phyloP scores from a whole-genome alignment of 2,797 vertebrate genomes.

The Lithobates sylvaticus region DNA sequence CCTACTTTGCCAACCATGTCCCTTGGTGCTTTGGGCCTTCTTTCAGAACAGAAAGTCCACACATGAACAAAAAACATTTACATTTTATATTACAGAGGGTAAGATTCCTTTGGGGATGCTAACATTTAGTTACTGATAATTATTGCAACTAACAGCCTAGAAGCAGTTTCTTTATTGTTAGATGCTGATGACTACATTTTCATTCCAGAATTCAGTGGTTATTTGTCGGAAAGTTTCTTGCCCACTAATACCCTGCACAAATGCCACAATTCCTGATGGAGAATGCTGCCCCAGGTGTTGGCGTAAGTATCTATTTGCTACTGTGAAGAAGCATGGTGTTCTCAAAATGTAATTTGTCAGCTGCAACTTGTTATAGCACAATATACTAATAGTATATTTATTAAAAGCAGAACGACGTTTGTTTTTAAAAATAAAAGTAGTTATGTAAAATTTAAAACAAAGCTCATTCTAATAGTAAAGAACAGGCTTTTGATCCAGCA shows the following conservation, averaged over 20 bases:
- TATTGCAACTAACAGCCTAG: no score
- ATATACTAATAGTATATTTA: not conserved
- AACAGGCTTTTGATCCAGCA: not conserved
- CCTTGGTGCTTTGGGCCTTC: no score
- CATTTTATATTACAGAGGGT: no score
- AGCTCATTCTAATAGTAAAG: not conserved
- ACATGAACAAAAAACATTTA: no score
- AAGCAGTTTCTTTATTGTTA: no score
- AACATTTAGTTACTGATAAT: no score
- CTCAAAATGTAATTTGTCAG: not conserved
- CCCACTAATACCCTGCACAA: constrained; percentile 93
- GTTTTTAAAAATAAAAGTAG: not conserved
- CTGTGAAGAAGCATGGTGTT: not conserved
- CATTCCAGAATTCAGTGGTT: constrained; percentile 89
- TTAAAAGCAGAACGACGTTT: not conserved
- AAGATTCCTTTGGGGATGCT: no score
- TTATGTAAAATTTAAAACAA: not conserved
- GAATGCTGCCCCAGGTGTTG: constrained; percentile 97
- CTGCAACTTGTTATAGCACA: not conserved
- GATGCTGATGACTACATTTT: not conserved
- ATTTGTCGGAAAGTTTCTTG: constrained; percentile 96
- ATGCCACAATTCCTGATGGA: constrained; percentile 94
- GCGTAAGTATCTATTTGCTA: constrained; percentile 80
- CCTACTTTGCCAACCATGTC: no score
- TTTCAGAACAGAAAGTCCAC: no score